Evolutionary conservation across 2,888 invertebrate species (phyloP), one percentile per base, ranked within the genome.

Genomic region (Agrotis exclamationis): DNA sequence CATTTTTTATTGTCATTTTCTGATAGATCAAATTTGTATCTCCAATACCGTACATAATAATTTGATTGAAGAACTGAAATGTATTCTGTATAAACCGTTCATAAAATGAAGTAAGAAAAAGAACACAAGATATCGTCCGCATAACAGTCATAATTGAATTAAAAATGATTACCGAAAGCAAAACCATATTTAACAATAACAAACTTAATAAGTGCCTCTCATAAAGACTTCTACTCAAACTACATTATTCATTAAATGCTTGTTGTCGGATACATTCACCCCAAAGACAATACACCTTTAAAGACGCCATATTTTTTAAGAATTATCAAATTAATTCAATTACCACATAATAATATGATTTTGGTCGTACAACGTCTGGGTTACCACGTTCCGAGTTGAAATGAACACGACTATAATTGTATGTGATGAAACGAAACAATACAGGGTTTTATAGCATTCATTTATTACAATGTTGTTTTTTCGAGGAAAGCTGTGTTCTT

Each of bases 241-340:
- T 79, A 59, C 80, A 79, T 81, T 75, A 81, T 81, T 81, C 71
- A 81, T 82, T 74, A 82, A 71, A 69, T 62, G 59, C 54, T 64
- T 71, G 57, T 58, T 65, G 65, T 70, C 13, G 65, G 73, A 71
- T 72, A 54, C 79, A 63, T 83, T 82, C 70, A 71, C 68, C 74
- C 62, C 70, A 70, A 57, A 71, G 63, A 82, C 80, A 83, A 73
- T 73, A 76, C 82, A 67, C 68, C 56, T 69, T 66, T 74, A 84
- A 79, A 71, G 71, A 74, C 58, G 74, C 67, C 64, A 75, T 79
- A 83, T 81, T 83, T 80, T 76, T 74, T 70, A 76, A 76, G 76
- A 80, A 83, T 85, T 83, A 83, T 83, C 70, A 72, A 85, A 83
- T 84, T 84, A 78, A 85, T 85, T 81, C 82, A 82, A 77, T 83